Evolutionary conservation across 2,113 vertebrate species (phyloP).

Genomic region (Reinhardtius hippoglossoides): DNA sequence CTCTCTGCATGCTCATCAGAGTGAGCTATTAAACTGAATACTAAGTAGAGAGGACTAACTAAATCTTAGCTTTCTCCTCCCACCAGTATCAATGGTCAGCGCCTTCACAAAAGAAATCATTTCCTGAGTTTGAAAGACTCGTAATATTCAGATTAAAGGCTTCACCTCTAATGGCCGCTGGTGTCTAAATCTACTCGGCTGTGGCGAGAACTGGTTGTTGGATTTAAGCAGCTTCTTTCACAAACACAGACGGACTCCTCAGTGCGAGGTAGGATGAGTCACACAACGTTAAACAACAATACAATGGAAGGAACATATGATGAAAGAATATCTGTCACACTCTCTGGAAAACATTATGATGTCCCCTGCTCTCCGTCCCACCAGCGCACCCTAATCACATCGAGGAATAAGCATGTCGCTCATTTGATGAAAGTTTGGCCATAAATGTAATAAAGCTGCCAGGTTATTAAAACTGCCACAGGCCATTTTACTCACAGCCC

Average conservation of each 20-base stretch:
- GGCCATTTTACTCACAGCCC: conserved; percentile 74
- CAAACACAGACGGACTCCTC: not conserved
- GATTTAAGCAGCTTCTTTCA: not conserved
- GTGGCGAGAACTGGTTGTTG: not conserved
- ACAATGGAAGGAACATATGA: conserved; percentile 7
- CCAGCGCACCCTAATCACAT: conserved; percentile 64
- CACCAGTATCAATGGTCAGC: conserved; percentile 19
- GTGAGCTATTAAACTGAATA: conserved; percentile 55
- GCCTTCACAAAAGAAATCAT: conserved; percentile 40
- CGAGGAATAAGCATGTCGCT: conserved; percentile 67
- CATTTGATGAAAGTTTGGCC: conserved; percentile 70
- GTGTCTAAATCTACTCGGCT: conserved; percentile 6
- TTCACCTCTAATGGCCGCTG: conserved; percentile 25
- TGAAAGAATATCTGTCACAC: conserved; percentile 26
- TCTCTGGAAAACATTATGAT: conserved; percentile 43
- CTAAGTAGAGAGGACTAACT: conserved; percentile 30
- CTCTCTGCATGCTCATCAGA: conserved; percentile 51
- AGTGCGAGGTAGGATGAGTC: conserved; percentile 4
- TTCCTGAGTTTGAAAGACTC: conserved; percentile 20
- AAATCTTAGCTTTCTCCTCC: conserved; percentile 41
- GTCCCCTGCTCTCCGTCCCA: conserved; percentile 22
- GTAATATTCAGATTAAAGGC: conserved; percentile 31
- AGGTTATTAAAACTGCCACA: conserved; percentile 78
- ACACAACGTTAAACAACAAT: not conserved
- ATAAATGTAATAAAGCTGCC: conserved; percentile 77